phyloP scores from a whole-genome alignment of 2,888 invertebrate genomes.

The Lycia hirtaria region DNA sequence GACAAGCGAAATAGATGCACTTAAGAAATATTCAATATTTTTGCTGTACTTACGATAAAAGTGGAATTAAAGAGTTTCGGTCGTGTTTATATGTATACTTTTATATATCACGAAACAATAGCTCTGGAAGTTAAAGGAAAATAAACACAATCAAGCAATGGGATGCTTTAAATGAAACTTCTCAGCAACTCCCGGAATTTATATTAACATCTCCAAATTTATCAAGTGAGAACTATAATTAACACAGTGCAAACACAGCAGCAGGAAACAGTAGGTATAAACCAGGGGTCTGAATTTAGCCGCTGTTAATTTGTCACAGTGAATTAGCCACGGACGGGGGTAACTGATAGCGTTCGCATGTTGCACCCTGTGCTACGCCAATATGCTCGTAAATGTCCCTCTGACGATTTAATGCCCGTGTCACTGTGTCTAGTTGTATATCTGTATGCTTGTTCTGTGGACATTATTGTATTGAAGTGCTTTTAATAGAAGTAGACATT shows the following conservation, averaged over 20 bases:
- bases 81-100: no score
- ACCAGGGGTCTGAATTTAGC: constrained; percentile 74
- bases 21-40: no score
- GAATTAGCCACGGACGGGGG: constrained; percentile 81
- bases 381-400: constrained; percentile 81
- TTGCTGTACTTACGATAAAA: no score
- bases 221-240: constrained; percentile 15
- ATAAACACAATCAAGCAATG: no score
- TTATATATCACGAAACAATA: no score
- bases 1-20: no score
- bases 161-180: no score
- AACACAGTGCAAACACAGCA: constrained; percentile 20
- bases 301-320: constrained; percentile 84
- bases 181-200: no score
- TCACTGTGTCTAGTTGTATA: constrained; percentile 68
- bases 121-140: no score
- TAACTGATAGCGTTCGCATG: constrained; percentile 82
- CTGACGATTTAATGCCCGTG: constrained; percentile 77
- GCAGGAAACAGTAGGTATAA: constrained; percentile 32
- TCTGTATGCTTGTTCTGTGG: constrained; percentile 47
- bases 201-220: no score
- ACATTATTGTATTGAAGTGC: background rate
- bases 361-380: constrained; percentile 81
- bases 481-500: no score
- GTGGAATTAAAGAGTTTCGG: no score